Base-by-base conservation (phyloP, 1,140 invertebrate species). In the Ceratosolen fusciceps region DNA sequence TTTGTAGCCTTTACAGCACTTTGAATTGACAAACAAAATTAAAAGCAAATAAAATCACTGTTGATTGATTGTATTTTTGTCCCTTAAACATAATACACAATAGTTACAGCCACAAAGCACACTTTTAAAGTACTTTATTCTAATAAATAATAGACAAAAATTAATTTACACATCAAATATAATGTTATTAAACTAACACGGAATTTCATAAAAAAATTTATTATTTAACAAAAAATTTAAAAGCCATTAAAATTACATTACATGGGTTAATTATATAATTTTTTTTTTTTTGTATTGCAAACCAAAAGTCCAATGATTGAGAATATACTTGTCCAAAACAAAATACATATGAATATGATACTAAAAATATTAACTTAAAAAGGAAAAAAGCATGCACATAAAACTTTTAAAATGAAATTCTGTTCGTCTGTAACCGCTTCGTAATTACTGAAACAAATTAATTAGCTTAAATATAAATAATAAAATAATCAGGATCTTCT, bases 361-460 rank as follows among this genome's bases (percentile, higher is more conserved):
- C 21, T 65, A 75, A 80, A 80, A 75, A 71, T 60, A 49, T 68
- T 72, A 68, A 68, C 43, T 68, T 58, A 68, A 68, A 65, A 79
- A 75, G 60, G 52, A 65, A 70, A 70, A 29, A 77, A 65, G 62
- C 78, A 75, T 80, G 79, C 79, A 80, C 19, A 71, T 37, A 71
- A 76, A 65, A 54, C 37, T 19, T 52, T 34, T 0, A 77, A 70
- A 70, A 77, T 68, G 7, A 67, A 29, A 19, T 68, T 54, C 5
- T 54, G 26, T 67, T 62, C n/a, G 19, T 74, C 31, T 67, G 9
- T 39, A 37, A 71, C 79, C 2, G 73, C 52, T 60, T 52, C 54
- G 39, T 47, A 39, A 26, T n/a, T 31, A 37, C 79, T 80, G 79
- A 80, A 83, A 83, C 34, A 81, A 79, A 80, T 72, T 72, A 75